Evolutionary conservation across 2,113 vertebrate species (phyloP).

Genomic region (Phalacrocorax pelagicus): DNA sequence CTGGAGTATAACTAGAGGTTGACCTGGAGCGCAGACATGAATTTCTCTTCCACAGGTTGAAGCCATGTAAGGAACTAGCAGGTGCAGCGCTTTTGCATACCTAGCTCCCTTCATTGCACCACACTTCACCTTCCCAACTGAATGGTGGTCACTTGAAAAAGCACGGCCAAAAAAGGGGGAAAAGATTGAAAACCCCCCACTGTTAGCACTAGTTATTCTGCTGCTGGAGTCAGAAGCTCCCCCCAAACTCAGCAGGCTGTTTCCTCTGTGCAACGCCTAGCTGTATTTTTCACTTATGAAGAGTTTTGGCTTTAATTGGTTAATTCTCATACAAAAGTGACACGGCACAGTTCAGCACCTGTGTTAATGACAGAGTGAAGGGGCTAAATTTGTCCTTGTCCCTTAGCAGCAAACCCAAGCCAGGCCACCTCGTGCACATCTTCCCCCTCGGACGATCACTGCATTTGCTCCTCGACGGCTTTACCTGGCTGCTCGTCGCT

Average conservation of each 20-base stretch:
- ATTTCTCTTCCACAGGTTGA: neutral
- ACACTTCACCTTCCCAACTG: neutral
- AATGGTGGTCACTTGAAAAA: neutral
- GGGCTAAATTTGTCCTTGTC: no score
- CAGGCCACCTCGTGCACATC: neutral
- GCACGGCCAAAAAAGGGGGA: rapidly evolving
- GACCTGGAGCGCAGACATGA: neutral
- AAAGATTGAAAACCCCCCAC: rapidly evolving
- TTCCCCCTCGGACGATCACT: rapidly evolving
- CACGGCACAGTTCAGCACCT: neutral
- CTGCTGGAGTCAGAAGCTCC: neutral
- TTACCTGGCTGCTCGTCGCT: neutral
- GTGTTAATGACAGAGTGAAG: neutral
- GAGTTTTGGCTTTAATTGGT: neutral
- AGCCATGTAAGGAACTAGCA: rapidly evolving
- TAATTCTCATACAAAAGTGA: neutral
- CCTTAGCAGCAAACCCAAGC: neutral
- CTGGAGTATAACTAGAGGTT: neutral
- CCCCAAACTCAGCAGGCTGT: rapidly evolving
- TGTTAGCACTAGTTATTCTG: neutral
- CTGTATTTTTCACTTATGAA: neutral
- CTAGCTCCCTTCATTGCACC: neutral
- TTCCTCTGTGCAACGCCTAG: neutral
- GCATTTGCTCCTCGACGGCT: rapidly evolving
- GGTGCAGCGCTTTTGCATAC: rapidly evolving